These are phyloP conservation scores for Melanogrammus aeglefinus DNA, from an alignment of 2,797 vertebrate species.

Conservation along the genomic window DNA sequence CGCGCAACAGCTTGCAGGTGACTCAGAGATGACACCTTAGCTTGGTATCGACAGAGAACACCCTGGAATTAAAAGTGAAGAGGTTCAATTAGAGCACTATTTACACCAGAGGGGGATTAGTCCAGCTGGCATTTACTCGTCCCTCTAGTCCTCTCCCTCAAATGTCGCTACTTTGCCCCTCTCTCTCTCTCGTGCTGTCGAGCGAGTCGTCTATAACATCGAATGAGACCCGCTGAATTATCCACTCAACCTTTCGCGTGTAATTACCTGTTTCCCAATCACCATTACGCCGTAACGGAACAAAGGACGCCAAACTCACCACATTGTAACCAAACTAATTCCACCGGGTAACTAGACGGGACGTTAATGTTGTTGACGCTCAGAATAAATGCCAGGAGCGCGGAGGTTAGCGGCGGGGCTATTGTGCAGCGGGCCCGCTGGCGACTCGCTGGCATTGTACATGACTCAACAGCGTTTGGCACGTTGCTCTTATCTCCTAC, in stretches of 20 bases:
- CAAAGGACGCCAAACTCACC: slow-evolving; percentile 52
- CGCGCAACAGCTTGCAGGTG: neutral
- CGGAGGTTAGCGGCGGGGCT: neutral
- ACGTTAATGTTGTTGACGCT: slow-evolving; percentile 55
- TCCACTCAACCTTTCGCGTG: slow-evolving; percentile 41
- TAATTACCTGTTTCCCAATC: slow-evolving; percentile 59
- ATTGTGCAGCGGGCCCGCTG: neutral
- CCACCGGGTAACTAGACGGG: slow-evolving; percentile 59
- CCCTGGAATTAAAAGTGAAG: neutral
- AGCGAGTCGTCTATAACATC: slow-evolving; percentile 46
- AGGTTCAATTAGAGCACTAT: neutral
- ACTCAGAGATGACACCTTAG: neutral
- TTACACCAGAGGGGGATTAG: neutral
- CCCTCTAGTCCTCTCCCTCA: neutral
- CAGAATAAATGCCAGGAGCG: slow-evolving; percentile 36
- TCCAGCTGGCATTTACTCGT: neutral
- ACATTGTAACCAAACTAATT: slow-evolving; percentile 61
- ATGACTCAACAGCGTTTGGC: neutral
- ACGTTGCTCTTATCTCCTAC: slow-evolving; percentile 24
- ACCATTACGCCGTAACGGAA: slow-evolving; percentile 53
- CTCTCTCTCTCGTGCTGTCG: slow-evolving; percentile 8
- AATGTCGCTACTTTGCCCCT: neutral
- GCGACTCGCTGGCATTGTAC: neutral
- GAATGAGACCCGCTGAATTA: slow-evolving; percentile 37
- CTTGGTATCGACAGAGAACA: neutral